Base-by-base conservation (phyloP, 2,113 vertebrate genomes). In the Barbus barbus region DNA sequence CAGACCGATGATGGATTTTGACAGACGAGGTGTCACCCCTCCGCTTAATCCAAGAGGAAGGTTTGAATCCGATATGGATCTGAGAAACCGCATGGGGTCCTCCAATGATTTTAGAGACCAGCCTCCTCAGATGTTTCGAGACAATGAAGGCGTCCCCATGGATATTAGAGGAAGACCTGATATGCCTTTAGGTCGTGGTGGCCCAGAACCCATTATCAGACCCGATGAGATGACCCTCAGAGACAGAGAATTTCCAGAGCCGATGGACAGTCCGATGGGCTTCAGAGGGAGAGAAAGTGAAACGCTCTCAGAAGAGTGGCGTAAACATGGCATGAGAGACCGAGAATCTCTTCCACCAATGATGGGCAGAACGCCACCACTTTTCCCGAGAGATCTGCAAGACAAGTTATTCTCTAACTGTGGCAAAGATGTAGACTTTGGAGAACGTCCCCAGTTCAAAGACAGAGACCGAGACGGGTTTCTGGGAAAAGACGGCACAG, bases 1-100 rank as follows among this genome's bases (percentile, higher is more conserved):
- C 63, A 94, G 96, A 46, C 94, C 93, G 86, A 91, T 93, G 91
- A 95, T 96, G 91, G 97, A 98, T 89, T 96, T 94, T 89, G 96
- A 97, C 85, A 93, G 92, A 88, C 95, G 96, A 92, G 95, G 95
- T 78, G 90, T 94, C n/a, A 58, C 56, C 16, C 94, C 94, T 85
- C 90, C 95, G 14, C 86, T 93, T 51, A 92, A 91, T 87, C 75
- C 87, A 36, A 94, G 94, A 90, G 92, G 91, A 67, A 90, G 90
- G 82, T 95, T 94, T 93, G 91, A 94, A 33, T 94, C 94, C 58
- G 93, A 97, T 90, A 93, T 95, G 92, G 96, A 98, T 91, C 96
- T 97, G 90, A 94, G 96, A 90, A 96, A 95, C 75, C 96, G 95
- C 46, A 95, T 95, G 60, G 94, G 93, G 86, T 93, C 95, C 71